Base-by-base conservation (phyloP, 2,113 vertebrate genomes). In the Percina caprodes region DNA sequence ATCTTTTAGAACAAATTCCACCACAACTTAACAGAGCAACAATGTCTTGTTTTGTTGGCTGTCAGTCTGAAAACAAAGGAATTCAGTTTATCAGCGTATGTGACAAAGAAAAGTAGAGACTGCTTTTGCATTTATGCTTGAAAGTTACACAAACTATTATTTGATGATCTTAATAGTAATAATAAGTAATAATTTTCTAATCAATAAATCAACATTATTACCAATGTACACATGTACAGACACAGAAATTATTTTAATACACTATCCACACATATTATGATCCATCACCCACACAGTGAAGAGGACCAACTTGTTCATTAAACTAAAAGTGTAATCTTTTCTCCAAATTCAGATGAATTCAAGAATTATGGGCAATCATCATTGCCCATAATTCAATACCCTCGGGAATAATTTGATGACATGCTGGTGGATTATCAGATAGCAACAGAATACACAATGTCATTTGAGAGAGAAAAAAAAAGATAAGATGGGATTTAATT, bases 401-500 rank as follows among this genome's bases (percentile, higher is more conserved):
- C 45, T 24, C 1, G 0, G 26, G 6, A 52, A 70, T 54, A 26
- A 60, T 48, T 19, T 21, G 4, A 18, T 58, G 55, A 65, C 33
- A 59, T 65, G 16, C 21, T 54, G 49, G 13, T 61, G 33, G n/a
- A 52, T 39, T 39, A 39, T 62, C 61, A 59, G 48, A 82, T 35
- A 8, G 10, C 0, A 45, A 19, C 45, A 54, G 9, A 35, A 24
- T 35, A 46, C n/a, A 58, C 42, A 21, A 9, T 49, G 18, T 63
- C 65, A 49, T 46, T 39, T 42, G 15, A 63, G 24, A 69, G 56
- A 46, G 77, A 81, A 46, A 65, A 39, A 35, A 61, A 61, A 19
- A 58, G 21, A 35, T 65, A 7, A 23, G 39, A 56, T 33, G 13
- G 26, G 21, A 74, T 71, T 60, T 69, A 63, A 77, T 77, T 61